Percentiles rank a stretch among this genome's conserved stretches.
Conservation (phyloP, 2,113 vertebrate species). For the Chrysochloris asiatica region DNA sequence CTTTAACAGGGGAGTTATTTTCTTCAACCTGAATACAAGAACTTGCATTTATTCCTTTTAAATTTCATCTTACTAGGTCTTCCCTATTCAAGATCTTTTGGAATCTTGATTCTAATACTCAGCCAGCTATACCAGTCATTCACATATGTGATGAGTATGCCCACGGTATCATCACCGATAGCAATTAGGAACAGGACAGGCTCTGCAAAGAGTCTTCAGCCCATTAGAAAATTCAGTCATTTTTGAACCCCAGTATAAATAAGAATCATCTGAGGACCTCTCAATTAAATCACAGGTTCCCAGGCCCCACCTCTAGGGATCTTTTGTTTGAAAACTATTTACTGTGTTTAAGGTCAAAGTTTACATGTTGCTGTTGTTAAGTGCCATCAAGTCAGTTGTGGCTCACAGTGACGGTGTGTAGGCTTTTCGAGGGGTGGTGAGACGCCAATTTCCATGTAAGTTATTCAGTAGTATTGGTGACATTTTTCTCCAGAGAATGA, state of each 20-base stretch:
- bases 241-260: neutral
- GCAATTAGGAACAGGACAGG: neutral
- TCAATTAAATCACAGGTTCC: neutral
- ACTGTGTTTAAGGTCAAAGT: neutral
- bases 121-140: neutral
- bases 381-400: too few relatives aligned
- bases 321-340: neutral
- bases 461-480: neutral
- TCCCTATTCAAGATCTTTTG: neutral
- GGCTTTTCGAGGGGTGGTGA: too few relatives aligned
- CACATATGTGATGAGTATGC: neutral
- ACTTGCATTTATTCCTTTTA: neutral
- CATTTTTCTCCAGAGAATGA: neutral
- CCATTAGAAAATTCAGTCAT: neutral
- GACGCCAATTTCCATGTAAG: neutral
- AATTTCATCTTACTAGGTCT: slow-evolving; percentile 26
- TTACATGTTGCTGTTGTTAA: too few relatives aligned
- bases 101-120: neutral
- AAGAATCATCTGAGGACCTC: neutral
- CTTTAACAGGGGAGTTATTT: neutral
- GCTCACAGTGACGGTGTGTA: too few relatives aligned
- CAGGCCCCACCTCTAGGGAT: neutral
- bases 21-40: neutral
- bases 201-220: neutral
- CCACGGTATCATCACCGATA: neutral